These are phyloP conservation scores for Cremastobaeus sp. DNA, from an alignment of 2,888 invertebrate species.

Conservation along the genomic window DNA sequence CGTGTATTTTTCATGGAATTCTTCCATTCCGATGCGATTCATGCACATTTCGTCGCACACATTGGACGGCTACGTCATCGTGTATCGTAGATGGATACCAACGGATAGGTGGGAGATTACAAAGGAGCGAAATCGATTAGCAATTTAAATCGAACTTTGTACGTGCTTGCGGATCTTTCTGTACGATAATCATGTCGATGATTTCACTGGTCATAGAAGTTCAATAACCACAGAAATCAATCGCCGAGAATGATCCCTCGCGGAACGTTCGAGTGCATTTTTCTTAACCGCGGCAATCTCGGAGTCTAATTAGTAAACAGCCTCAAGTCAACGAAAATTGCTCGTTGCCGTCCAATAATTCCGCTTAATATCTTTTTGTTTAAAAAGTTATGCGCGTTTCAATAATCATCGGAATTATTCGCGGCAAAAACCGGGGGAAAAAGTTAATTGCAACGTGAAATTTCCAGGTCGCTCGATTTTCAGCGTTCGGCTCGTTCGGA, in stretches of 20 bases:
- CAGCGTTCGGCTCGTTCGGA: too few relatives aligned
- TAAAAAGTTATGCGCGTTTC: neutral
- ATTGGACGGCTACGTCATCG: conserved; percentile 66
- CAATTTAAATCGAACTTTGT: conserved; percentile 75
- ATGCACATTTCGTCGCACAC: conserved; percentile 64
- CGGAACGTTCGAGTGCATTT: conserved; percentile 60
- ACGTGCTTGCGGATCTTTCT: conserved; percentile 75
- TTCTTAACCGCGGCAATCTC: conserved; percentile 50
- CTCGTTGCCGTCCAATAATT: conserved; percentile 4
- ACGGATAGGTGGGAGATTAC: conserved; percentile 75
- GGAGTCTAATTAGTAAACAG: conserved; percentile 44
- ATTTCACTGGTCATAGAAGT: conserved; percentile 68
- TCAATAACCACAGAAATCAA: conserved; percentile 66
- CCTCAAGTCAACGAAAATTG: conserved; percentile 30
- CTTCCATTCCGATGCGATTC: conserved; percentile 60
- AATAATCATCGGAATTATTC: too few relatives aligned
- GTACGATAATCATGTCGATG: conserved; percentile 68
- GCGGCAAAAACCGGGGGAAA: too few relatives aligned
- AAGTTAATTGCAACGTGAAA: too few relatives aligned
- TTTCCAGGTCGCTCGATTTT: too few relatives aligned
- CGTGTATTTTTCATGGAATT: conserved; percentile 26
- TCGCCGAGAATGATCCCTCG: conserved; percentile 56
- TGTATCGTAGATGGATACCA: conserved; percentile 70
- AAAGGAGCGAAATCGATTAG: conserved; percentile 77
- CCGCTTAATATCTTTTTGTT: conserved; percentile 4